Evolutionary conservation across 2,113 vertebrate species (phyloP), one percentile per base, ranked within the genome.

Genomic region (Phaethon lepturus): DNA sequence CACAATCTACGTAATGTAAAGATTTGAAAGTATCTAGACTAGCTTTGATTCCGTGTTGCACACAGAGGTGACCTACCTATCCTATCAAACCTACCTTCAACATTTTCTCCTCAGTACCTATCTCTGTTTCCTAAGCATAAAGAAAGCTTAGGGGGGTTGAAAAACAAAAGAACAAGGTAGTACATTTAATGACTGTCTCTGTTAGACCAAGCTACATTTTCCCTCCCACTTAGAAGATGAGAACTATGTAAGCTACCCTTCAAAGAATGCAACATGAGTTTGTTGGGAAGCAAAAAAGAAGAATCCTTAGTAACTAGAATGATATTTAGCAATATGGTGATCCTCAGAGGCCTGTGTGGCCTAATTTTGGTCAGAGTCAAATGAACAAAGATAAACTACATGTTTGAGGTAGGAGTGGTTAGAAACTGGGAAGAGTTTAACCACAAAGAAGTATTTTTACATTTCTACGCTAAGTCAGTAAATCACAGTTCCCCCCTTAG

Each of bases 311-410:
- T 40, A 91, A 82, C 44, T 35, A 45, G 42, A 78, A 78, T 38
- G 12, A 86, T 33, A 38, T 90, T 79, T 40, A 85, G 84, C 28
- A 82, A 66, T 71, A 69, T 29, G 31, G 67, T 90, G 66, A 80
- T 90, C 58, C 87, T 92, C 78, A 90, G 38, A 92, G 67, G 45
- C 50, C 60, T 59, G 31, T 74, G 75, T 69, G 88, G 85, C 76
- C 85, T 96, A 59, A 92, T 90, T 97, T 86, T 90, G 88, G 50
- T 92, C 28, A 88, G 38, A 84, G 50, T 33, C 15, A 6, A 90
- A 76, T 18, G 19, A 94, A 90, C 55, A 83, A 92, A 53, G 75
- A 93, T 52, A 90, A 97, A 93, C 42, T 90, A 63, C 59, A 86
- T 77, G 59, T 77, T 88, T 92, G 82, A 94, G 90, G 72, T 22